These are phyloP conservation scores for Erynnis tages DNA, from an alignment of 2,888 invertebrate genomes.

Conservation along the genomic window DNA sequence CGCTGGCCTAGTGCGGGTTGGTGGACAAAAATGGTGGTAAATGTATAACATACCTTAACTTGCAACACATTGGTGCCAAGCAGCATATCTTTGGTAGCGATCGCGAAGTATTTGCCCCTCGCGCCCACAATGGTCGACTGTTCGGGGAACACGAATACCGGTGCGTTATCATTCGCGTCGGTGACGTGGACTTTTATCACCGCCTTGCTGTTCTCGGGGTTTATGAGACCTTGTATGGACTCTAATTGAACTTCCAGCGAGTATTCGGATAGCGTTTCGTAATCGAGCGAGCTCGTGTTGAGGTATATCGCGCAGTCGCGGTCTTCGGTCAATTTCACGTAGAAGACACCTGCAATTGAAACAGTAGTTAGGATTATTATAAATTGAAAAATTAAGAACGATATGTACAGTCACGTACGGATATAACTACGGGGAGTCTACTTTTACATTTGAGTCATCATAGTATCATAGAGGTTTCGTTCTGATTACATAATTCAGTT, in stretches of 20 bases:
- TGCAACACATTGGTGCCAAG: conserved; percentile 89
- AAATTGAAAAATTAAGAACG: no score
- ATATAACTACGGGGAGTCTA: no score
- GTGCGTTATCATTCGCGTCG: conserved; percentile 95
- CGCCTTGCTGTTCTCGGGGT: conserved; percentile 87
- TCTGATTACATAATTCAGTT: no score
- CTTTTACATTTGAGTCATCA: no score
- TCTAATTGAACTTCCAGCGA: conserved; percentile 88
- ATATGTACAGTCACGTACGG: no score
- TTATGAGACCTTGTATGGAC: conserved; percentile 90
- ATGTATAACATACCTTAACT: conserved; percentile 84
- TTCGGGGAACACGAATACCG: conserved; percentile 89
- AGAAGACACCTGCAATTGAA: conserved; percentile 83
- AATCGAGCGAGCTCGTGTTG: conserved; percentile 87
- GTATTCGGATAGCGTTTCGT: conserved; percentile 88
- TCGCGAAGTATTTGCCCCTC: conserved; percentile 89
- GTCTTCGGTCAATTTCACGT: conserved; percentile 87
- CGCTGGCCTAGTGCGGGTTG: no score
- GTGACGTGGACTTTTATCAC: conserved; percentile 89
- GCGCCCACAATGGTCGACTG: conserved; percentile 77
- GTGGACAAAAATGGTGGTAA: not conserved
- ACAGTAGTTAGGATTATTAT: not conserved
- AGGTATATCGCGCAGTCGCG: conserved; percentile 91
- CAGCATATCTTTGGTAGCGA: conserved; percentile 87
- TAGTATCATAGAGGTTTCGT: no score